Evolutionary conservation across 2,797 vertebrate species (phyloP), one percentile per base, ranked within the genome.

Genomic region (Danio aesculapii): DNA sequence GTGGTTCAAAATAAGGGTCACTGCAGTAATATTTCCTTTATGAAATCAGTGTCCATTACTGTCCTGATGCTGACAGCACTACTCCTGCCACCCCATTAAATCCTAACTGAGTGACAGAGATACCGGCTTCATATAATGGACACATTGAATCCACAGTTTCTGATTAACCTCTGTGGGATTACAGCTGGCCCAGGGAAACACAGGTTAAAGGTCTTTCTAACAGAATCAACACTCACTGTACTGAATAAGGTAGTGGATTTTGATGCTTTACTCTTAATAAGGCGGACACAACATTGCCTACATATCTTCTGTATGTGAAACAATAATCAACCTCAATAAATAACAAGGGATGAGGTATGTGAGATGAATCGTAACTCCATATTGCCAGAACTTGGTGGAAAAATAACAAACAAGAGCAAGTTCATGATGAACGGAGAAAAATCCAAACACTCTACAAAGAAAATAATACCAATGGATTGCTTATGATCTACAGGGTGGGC

Each of bases 111-210:
- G 68, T 13, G 49, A 50, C 43, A 55, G 75, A 64, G 59, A 63
- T 50, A 7, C 17, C 52, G 41, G 61, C 66, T 44, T 81, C 50
- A 17, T n/a, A 17, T 46, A 79, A 77, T 47, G 57, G 68, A 66
- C 71, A 83, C 63, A 82, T 82, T 62, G 75, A 58, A 72, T 70
- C 43, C 63, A 59, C 69, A 17, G 47, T 53, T 9, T 8, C 67
- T 75, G 81, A 86, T 83, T 75, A 75, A 49, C 52, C 80, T 74
- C 57, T 46, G 43, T 82, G 83, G 85, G 77, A 81, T 84, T 79
- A 43, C 57, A 58, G 58, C 49, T 53, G 43, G 6, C 44, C 46
- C 41, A 59, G 53, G 55, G 10, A 39, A 50, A 55, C 1, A 14
- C 1, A 14, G 61, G 83, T 76, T 66, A 85, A 75, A 72, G 74